Percentiles rank a stretch among this genome's conserved stretches.
These are phyloP conservation scores for Pogonophryne albipinna DNA, from an alignment of 2,797 vertebrate species.

Conservation along the genomic window DNA sequence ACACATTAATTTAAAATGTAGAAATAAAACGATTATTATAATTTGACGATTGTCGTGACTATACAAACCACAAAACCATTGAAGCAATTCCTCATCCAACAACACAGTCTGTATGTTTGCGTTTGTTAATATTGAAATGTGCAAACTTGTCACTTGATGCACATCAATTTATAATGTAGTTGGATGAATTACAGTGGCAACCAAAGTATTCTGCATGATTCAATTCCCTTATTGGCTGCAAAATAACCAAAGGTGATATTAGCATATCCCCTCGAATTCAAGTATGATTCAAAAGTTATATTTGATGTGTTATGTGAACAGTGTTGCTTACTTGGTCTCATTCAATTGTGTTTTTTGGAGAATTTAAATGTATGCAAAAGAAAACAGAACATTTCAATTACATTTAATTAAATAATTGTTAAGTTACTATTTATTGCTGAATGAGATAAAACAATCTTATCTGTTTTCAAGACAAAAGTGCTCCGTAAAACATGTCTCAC, in stretches of 20 bases:
- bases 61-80: conserved; percentile 7
- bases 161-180: neutral
- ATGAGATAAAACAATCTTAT: too few relatives aligned
- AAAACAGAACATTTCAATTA: neutral
- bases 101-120: neutral
- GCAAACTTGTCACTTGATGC: neutral
- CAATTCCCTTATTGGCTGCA: neutral
- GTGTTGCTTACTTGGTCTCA: neutral
- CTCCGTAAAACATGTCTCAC: too few relatives aligned
- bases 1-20: conserved; percentile 8
- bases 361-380: neutral
- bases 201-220: conserved; percentile 1
- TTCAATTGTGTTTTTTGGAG: neutral
- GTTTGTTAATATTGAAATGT: neutral
- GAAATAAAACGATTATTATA: neutral
- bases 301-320: neutral
- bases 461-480: too few relatives aligned
- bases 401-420: too few relatives aligned
- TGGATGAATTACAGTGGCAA: too few relatives aligned
- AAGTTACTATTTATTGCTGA: too few relatives aligned
- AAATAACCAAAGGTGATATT: neutral
- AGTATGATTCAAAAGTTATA: neutral
- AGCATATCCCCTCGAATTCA: neutral
- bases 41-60: neutral
- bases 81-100: neutral